Base-by-base conservation (phyloP, 2,797 vertebrate species). In the Aulostomus chinensis region DNA sequence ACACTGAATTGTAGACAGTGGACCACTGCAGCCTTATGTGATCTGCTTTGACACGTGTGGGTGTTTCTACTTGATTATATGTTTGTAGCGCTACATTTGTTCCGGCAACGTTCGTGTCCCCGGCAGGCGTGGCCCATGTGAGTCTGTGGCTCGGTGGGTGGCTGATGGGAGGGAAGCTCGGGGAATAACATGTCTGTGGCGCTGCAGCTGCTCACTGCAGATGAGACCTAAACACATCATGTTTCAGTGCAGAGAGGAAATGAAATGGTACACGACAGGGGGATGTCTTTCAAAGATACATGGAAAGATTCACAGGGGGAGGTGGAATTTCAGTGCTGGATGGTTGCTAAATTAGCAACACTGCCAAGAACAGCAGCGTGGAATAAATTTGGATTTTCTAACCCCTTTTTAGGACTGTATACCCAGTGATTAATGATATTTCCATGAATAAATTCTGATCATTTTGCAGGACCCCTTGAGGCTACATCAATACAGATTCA, bases 201-300 rank as follows among this genome's bases (percentile, higher is more conserved):
- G 11, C 33, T 36, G 62, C 83, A 76, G 80, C 85, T 81, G 80
- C 68, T 78, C 78, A 37, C 73, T 59, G 61, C 76, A 76, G 47
- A 73, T 26, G 35, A 59, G 52, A 9, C 38, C 50, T 2, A 5
- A 38, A 57, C 54, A 33, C 59, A 34, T 41, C 53, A 8, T 26
- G 51, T 52, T 40, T 63, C 30, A 5, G 41, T 31, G 35, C 26
- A 9, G 17, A 1, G 17, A 46, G 45, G 47, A 43, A 46, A 11
- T 3, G 4, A 47, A 55, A 60, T 17, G 39, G 35, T 41, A 52
- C 22, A 48, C 38, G 49, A 61, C 34, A 7, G 20, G 45, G 37
- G 40, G 35, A n/a, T 33, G 64, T 60, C 48, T 62, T 41, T 2
- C 43, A 63, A 49, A 43, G 52, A 68, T 33, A 22, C 51, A 20